Evolutionary conservation across 2,113 vertebrate genomes (phyloP), one percentile per base, ranked within the genome.

Genomic region (Muscicapa adusta): DNA sequence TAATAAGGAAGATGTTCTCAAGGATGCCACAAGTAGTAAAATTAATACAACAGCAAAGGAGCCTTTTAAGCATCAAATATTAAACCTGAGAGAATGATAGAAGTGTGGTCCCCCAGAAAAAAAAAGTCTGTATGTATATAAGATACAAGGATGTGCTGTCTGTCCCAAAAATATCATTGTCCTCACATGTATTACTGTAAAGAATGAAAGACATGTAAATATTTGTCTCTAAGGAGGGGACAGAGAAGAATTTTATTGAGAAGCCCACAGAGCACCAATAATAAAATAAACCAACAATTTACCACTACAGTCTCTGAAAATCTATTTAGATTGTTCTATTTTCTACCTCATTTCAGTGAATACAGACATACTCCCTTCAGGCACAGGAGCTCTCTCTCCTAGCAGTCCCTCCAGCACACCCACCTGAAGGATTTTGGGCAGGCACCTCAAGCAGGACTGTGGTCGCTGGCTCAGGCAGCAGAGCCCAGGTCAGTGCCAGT

Each of bases 181-280:
- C 11, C 36, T 84, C n/a, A 8, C 0, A 0, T 6, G 5, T 5
- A 6, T 18, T 53, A 53, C 8, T 7, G 1, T 36, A 31, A 68
- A 87, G 24, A 53, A 83, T 10, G 17, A 65, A 63, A 91, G 18
- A 9, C 7, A 12, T 2, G 2, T 12, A 29, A 72, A 25, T 57
- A 47, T 16, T 76, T 36, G 16, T 26, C 50, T 61, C 3, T 3
- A 66, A 53, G 43, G 36, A 91, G 14, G 29, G 6, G 6, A 31
- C 14, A 47, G 60, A 74, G 31, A 80, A 65, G 18, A 43, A 45
- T 36, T 56, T 34, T 38, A 34, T 1, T 28, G 25, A 43, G 20
- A 88, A 62, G 31, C 5, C 26, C 58, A 34, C 15, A 33, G 18
- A 85, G 29, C 42, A 47, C 16, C 16, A 33, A 10, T 14, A 61